Base-by-base conservation (phyloP, 2,888 invertebrate species). In the Ichneumoninae sp. region DNA sequence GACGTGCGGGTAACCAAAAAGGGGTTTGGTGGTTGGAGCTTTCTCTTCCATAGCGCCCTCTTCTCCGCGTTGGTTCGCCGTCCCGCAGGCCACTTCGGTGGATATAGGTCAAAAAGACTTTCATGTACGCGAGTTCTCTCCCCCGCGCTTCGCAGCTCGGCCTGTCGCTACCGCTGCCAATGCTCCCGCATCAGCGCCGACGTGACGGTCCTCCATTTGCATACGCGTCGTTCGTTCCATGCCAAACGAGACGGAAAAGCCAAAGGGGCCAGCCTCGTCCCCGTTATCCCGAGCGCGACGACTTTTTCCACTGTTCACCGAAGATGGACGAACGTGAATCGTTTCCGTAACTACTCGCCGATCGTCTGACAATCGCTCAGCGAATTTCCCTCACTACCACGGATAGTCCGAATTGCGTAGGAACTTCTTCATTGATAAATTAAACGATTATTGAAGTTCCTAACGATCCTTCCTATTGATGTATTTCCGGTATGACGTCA, bases 91-190 rank as follows among this genome's bases (percentile, higher is more conserved):
- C 69, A 81, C 84, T 74, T 74, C 36, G 74, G n/a, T 69, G 52
- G 65, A 84, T 81, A 70, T 81, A 74, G 84, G 84, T 80, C 84
- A 78, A 74, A 74, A 74, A 81, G 74, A 80, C 70, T 84, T 81
- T 69, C 79, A 68, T 68, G 57, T 71, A 30, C 40, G 19, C 52
- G 26, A 26, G 13, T 44, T 16, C 44, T 13, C 62, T 40, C 50
- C 22, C 50, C 33, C 65, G 22, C 62, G 74, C 54, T 80, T 26
- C 62, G 33, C 40, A 69, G 77, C 80, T 74, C 80, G 66, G 68
- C 68, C 70, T 70, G 80, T 71, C 60, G 80, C 76, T 44, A 47
- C 80, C 62, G 13, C 44, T 57, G 77, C 78, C 44, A 54, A 78
- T 66, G 66, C 77, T 80, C 72, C 68, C 68, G 72, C 83, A 80